Conservation (phyloP, 2,113 vertebrate species). For the Cnemophilus loriae region DNA sequence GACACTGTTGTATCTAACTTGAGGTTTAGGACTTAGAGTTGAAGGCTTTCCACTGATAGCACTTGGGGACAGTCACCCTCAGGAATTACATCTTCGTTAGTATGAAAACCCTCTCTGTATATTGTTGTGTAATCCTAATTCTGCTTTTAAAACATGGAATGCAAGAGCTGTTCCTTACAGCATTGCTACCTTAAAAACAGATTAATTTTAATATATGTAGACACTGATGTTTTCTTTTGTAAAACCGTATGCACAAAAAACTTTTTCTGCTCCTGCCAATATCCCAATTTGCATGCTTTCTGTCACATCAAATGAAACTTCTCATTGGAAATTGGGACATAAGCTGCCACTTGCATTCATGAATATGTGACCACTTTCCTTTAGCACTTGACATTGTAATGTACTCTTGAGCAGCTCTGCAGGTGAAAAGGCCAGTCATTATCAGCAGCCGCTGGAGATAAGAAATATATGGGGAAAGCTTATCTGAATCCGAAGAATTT, state of each 20-base stretch:
- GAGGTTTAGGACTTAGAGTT: neutral
- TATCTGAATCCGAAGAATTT: conserved; percentile 5
- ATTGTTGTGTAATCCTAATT: neutral
- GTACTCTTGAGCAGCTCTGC: neutral
- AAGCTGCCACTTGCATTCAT: conserved; percentile 10
- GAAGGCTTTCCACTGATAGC: neutral
- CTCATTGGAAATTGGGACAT: conserved; percentile 22
- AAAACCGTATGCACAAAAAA: neutral
- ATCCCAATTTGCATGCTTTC: conserved; percentile 36
- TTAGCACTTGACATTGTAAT: conserved; percentile 17
- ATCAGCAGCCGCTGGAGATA: conserved; percentile 26
- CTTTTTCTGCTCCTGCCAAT: conserved; percentile 17
- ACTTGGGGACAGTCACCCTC: neutral
- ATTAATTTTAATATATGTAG: conserved; percentile 28
- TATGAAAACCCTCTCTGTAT: neutral
- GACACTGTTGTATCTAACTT: neutral
- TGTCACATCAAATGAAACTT: conserved; percentile 33
- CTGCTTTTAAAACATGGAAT: neutral
- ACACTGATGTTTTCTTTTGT: neutral
- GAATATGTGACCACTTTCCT: neutral
- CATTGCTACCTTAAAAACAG: conserved; percentile 5
- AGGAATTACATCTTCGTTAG: neutral
- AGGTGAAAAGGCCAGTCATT: conserved; percentile 26
- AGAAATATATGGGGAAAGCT: conserved; percentile 4
- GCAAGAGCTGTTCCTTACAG: neutral